Conservation (phyloP, 2,888 invertebrate species). For the Pardosa pseudoannulata region DNA sequence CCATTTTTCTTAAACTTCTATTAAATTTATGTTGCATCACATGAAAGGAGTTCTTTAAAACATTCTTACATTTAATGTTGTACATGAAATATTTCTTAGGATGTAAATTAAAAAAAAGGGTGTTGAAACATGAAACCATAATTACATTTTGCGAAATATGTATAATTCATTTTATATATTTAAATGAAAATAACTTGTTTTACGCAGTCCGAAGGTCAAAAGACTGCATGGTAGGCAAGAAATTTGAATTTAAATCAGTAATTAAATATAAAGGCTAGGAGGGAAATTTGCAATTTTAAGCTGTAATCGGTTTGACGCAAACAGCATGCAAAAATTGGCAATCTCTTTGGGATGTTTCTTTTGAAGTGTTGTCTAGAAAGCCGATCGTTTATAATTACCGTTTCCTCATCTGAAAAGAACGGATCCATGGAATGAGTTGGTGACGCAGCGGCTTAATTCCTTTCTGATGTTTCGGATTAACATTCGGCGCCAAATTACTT, state of each 20-base stretch:
- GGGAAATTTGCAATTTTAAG: constrained; percentile 15
- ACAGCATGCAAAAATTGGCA: background rate
- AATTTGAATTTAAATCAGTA: constrained; percentile 62
- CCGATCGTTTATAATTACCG: constrained; percentile 65
- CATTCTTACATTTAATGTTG: no score
- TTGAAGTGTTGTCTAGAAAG: constrained; percentile 24
- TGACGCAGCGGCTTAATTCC: constrained; percentile 49
- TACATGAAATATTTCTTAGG: no score
- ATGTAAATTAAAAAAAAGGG: no score
- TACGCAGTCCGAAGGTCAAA: background rate
- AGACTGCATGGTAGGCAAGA: background rate
- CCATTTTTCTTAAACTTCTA: no score
- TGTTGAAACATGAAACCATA: no score
- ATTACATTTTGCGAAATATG: no score
- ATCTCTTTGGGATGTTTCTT: constrained; percentile 5
- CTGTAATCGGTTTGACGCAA: constrained; percentile 38
- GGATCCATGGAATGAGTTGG: constrained; percentile 8
- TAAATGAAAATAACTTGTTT: background rate
- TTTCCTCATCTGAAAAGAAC: constrained; percentile 59
- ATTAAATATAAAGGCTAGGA: constrained; percentile 32
- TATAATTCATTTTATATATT: background rate
- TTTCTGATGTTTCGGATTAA: constrained; percentile 59
- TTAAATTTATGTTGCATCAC: no score
- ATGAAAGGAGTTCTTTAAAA: no score
- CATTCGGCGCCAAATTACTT: constrained; percentile 41